Conservation (phyloP, 2,113 vertebrate genomes). For the Gymnobelideus leadbeateri region DNA sequence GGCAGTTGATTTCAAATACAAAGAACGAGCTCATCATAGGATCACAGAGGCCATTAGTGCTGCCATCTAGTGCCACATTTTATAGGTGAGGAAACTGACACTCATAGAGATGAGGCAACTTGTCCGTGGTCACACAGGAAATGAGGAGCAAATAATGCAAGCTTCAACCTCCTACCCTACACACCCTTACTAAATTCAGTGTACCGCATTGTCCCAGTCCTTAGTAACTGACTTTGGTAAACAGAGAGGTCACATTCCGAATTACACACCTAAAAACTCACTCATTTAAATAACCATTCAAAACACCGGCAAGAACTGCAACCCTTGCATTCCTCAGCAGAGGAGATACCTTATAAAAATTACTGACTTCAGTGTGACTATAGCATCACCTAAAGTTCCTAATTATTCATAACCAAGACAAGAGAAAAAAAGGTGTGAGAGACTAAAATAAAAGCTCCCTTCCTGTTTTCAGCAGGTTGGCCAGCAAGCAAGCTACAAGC, state of each 20-base stretch:
- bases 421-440: neutral
- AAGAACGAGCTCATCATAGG: neutral
- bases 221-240: neutral
- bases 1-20: neutral
- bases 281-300: neutral
- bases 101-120: neutral
- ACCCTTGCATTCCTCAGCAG: neutral
- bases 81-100: neutral
- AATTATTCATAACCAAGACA: constrained; percentile 27
- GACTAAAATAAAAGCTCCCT: neutral
- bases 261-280: neutral
- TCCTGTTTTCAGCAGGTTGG: constrained; percentile 1
- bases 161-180: neutral
- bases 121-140: neutral
- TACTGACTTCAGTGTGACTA: constrained; percentile 15
- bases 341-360: neutral
- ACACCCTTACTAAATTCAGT: neutral
- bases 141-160: neutral
- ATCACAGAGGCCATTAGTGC: neutral
- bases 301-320: neutral
- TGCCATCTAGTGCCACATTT: neutral
- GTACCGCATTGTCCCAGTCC: neutral
- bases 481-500: neutral
- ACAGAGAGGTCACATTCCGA: neutral
- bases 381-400: neutral